Evolutionary conservation across 92 coral and sea anemone species (phyloP).

Genomic region (Epizoanthus scotinus): DNA sequence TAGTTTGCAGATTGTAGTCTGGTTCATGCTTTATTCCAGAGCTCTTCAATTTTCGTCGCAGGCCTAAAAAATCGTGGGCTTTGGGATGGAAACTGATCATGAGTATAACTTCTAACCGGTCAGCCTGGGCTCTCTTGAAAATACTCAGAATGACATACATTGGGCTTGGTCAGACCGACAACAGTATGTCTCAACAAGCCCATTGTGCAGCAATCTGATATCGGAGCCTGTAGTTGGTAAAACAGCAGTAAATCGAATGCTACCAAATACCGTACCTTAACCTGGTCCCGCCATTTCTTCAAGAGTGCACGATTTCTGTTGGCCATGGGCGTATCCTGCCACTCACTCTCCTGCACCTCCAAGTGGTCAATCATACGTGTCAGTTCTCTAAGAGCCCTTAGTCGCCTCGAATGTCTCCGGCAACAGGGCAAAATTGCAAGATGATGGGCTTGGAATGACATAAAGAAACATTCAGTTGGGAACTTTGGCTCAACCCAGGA

Average conservation of each 20-base stretch:
- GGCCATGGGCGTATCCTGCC: conserved; percentile 95
- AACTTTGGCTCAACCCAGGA: conserved; percentile 84
- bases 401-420: conserved; percentile 81
- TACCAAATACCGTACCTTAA: conserved; percentile 60
- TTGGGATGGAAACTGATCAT: too few species aligned
- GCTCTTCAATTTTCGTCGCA: too few species aligned
- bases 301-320: conserved; percentile 79
- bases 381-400: conserved; percentile 87
- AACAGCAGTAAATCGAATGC: background rate
- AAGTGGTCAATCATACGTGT: conserved; percentile 90
- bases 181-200: too few species aligned
- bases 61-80: too few species aligned
- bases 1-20: too few species aligned
- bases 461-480: conserved; percentile 97
- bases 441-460: conserved; percentile 92
- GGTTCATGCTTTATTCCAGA: too few species aligned
- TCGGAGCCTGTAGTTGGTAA: too few species aligned
- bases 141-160: too few species aligned
- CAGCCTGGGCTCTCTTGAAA: too few species aligned
- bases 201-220: too few species aligned
- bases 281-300: conserved; percentile 93
- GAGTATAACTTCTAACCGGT: too few species aligned
- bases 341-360: conserved; percentile 90
- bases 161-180: too few species aligned
- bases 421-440: conserved; percentile 83